Evolutionary conservation across 2,797 vertebrate species (phyloP), one percentile per base, ranked within the genome.

Genomic region (Decapterus maruadsi): DNA sequence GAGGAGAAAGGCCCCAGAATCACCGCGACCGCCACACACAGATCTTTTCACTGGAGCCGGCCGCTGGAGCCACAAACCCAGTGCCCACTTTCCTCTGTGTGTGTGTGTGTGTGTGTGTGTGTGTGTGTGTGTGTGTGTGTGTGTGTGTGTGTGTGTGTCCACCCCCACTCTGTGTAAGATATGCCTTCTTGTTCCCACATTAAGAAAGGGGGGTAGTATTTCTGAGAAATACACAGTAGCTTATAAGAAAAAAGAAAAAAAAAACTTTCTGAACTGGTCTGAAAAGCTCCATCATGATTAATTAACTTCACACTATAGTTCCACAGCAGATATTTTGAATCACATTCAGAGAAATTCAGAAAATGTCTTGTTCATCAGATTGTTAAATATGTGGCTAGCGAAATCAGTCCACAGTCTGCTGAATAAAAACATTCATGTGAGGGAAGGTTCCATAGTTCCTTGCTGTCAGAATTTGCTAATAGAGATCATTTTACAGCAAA

Each of bases 1-100:
- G 75, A 92, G 78, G 87, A 94, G 89, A 92, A 87, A 89, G 81
- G 84, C 76, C 77, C 81, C 84, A 79, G 85, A 90, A 82, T 86
- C 56, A 56, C 85, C 31, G 70, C 61, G 55, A 83, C 90, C 43
- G 65, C 88, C 89, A 90, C 92, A 91, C 89, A 91, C 90, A 90
- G 84, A 88, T 81, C 86, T 60, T 89, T 92, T 92, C 84, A 93
- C 55, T 55, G 69, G 54, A 48, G 72, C 48, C 14, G 74, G 71
- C 80, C 48, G 62, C 82, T 79, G 86, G 79, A 89, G 83, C 78
- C 81, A 77, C 80, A 56, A 79, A 84, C 80, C 67, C 82, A 73
- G 19, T 64, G 71, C 61, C 58, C 80, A 43, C 73, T 66, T 70
- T 62, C 75, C 72, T 59, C 68, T 62, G 2, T 86, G 54, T 57